A percentile compares a stretch with the other conserved stretches of the same genome.
Evolutionary conservation across 1,140 invertebrate species (phyloP).

Genomic region (Drosophila arizonae): DNA sequence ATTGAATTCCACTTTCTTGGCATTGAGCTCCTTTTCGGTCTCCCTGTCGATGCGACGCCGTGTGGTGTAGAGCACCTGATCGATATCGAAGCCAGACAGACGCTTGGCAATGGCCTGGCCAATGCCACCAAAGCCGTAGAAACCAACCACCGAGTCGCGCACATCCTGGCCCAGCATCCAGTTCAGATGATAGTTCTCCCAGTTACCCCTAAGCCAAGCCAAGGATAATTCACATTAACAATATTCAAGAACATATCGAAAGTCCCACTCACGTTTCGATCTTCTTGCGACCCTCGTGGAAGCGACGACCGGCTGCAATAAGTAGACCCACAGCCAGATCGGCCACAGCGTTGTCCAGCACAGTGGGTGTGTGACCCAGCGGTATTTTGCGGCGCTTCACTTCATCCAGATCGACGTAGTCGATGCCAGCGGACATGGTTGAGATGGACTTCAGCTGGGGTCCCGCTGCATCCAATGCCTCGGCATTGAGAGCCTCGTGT

Average conservation of each 20-base stretch:
- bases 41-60: slow-evolving; percentile 85
- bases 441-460: slow-evolving; percentile 91
- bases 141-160: slow-evolving; percentile 91
- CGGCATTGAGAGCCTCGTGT: slow-evolving; percentile 88
- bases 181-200: slow-evolving; percentile 92
- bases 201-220: slow-evolving; percentile 86
- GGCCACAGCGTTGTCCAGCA: slow-evolving; percentile 95
- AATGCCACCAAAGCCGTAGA: slow-evolving; percentile 94
- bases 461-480: slow-evolving; percentile 88
- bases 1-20: slow-evolving; percentile 88
- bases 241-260: neutral
- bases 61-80: slow-evolving; percentile 89
- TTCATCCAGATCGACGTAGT: slow-evolving; percentile 89
- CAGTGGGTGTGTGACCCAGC: slow-evolving; percentile 94
- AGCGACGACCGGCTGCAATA: slow-evolving; percentile 84
- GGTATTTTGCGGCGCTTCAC: slow-evolving; percentile 88
- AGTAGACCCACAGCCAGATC: slow-evolving; percentile 89
- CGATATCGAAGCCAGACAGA: slow-evolving; percentile 89
- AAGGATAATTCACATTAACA: slow-evolving; percentile 70
- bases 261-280: slow-evolving; percentile 77
- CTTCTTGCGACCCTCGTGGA: slow-evolving; percentile 88
- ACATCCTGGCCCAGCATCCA: slow-evolving; percentile 95
- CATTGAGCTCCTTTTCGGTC: slow-evolving; percentile 88
- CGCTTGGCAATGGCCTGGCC: slow-evolving; percentile 89
- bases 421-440: slow-evolving; percentile 94